These are phyloP conservation scores for Synchiropus splendidus DNA, from an alignment of 2,113 vertebrate species.

Conservation along the genomic window DNA sequence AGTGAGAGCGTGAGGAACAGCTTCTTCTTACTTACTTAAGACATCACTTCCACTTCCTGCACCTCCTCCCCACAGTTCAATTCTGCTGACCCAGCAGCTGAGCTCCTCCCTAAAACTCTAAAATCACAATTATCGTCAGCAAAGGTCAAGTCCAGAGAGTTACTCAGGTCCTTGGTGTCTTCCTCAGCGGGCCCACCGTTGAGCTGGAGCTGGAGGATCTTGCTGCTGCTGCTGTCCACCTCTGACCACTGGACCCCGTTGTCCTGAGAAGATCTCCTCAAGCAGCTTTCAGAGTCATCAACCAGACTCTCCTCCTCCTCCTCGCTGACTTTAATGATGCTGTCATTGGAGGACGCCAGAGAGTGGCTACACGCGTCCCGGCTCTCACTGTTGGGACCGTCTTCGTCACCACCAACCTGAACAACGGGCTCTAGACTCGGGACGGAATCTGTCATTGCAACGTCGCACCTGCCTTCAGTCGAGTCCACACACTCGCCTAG, in stretches of 20 bases:
- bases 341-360: conserved; percentile 31
- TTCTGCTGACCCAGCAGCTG: neutral
- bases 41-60: no score
- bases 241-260: conserved; percentile 12
- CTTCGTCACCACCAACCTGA: neutral
- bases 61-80: no score
- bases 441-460: neutral
- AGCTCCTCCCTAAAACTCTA: conserved; percentile 31
- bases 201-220: conserved; percentile 17
- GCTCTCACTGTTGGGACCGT: conserved; percentile 2
- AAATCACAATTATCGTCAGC: conserved; percentile 39
- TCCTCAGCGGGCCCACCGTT: conserved; percentile 8
- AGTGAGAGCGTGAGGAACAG: no score
- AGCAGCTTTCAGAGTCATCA: conserved; percentile 7
- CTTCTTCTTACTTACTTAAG: no score
- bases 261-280: conserved; percentile 2
- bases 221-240: neutral
- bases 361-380: conserved; percentile 20
- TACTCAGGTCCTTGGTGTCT: conserved; percentile 1
- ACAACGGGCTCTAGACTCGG: neutral
- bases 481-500: no score
- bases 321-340: conserved; percentile 44
- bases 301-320: conserved; percentile 26
- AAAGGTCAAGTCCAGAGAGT: conserved; percentile 12
- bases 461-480: no score